Evolutionary conservation across 2,113 vertebrate species (phyloP).

Genomic region (Nycticebus coucang): DNA sequence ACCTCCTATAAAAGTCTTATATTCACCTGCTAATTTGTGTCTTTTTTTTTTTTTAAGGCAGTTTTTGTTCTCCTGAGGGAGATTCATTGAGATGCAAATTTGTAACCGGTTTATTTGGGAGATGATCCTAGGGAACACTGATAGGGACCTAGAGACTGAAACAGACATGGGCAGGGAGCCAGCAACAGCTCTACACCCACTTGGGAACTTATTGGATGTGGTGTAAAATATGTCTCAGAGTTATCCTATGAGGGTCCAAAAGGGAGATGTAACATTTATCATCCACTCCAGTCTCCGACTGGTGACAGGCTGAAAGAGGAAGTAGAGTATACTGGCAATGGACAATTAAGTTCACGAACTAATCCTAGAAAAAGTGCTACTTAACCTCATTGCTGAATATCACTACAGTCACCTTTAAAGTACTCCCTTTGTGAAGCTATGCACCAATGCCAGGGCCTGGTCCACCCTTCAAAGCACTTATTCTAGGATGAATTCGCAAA

Average conservation of each 20-base stretch:
- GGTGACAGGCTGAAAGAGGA: neutral
- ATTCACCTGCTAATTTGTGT: neutral
- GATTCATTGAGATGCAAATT: neutral
- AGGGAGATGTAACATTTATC: neutral
- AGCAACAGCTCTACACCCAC: neutral
- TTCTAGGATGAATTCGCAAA: no score
- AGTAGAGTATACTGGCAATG: neutral
- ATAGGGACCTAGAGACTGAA: neutral
- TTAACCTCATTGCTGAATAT: no score
- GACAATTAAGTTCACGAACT: no score
- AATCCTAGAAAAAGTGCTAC: no score
- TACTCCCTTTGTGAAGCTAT: no score
- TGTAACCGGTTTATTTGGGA: neutral
- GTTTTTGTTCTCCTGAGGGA: neutral
- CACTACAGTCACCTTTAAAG: no score
- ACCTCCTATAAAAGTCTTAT: neutral
- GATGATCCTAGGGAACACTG: neutral
- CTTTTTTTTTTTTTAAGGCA: neutral
- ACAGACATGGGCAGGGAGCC: neutral
- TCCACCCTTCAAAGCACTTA: no score
- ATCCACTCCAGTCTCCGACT: neutral
- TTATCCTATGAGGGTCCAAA: neutral
- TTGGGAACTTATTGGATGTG: no score
- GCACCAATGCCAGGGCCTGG: no score
- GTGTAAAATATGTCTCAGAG: neutral